phyloP scores from a whole-genome alignment of 2,113 vertebrate species.

The Lathamus discolor region DNA sequence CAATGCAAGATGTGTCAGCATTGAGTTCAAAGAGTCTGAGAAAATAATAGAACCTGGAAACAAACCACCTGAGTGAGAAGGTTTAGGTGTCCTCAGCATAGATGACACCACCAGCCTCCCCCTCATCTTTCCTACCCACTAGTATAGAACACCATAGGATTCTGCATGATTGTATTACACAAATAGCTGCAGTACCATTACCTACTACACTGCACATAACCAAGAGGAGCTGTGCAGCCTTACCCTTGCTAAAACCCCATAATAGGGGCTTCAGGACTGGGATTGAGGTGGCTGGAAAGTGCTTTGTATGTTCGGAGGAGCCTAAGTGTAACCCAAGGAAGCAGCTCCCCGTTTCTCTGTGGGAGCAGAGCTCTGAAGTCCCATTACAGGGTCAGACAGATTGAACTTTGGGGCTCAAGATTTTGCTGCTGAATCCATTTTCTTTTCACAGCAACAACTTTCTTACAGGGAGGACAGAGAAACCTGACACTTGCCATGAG shows the following conservation, averaged over 20 bases:
- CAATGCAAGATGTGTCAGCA: neutral
- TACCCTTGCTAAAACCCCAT: neutral
- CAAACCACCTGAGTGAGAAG: neutral
- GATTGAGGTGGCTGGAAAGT: neutral
- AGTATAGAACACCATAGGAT: accelerated
- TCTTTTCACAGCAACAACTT: neutral
- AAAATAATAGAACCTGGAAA: neutral
- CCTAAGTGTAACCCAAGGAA: neutral
- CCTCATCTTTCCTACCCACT: neutral
- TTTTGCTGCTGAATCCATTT: neutral
- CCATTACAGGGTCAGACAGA: neutral
- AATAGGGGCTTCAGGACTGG: neutral
- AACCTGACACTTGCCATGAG: neutral
- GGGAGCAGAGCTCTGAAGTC: neutral
- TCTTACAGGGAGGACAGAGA: neutral
- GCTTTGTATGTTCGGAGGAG: neutral
- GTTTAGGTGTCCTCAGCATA: neutral
- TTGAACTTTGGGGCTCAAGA: neutral
- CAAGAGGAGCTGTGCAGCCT: neutral
- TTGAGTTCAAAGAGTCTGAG: neutral
- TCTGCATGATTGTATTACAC: accelerated
- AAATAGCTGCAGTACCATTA: neutral
- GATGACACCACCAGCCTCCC: neutral
- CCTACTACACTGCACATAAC: accelerated
- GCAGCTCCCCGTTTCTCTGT: neutral